A percentile compares a stretch with the other conserved stretches of the same genome.
Evolutionary conservation across 2,888 invertebrate genomes (phyloP).

Genomic region (Drosophila gaucha): DNA sequence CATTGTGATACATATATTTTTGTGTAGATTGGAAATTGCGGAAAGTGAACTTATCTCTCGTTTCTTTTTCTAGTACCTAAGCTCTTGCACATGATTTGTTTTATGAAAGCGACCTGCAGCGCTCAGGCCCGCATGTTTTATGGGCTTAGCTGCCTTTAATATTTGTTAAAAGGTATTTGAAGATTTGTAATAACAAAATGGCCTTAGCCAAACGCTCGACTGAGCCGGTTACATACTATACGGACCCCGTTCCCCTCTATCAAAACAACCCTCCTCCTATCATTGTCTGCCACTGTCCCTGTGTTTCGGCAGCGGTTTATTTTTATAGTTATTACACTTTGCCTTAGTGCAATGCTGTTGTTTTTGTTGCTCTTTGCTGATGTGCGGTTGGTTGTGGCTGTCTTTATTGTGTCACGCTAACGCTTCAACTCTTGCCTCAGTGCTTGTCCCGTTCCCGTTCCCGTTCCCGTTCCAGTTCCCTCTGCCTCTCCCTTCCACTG

Average conservation of each 20-base stretch:
- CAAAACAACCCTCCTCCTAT: neutral
- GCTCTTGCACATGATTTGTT: slow-evolving; percentile 3
- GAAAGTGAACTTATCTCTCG: neutral
- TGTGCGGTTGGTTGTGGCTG: slow-evolving; percentile 39
- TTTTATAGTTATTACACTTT: slow-evolving; percentile 77
- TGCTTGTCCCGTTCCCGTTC: neutral
- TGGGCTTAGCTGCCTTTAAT: slow-evolving; percentile 2
- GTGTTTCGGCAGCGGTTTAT: slow-evolving; percentile 58
- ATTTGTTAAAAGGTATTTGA: slow-evolving; percentile 43
- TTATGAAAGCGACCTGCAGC: neutral
- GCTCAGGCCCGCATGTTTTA: neutral
- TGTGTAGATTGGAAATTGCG: too few species aligned
- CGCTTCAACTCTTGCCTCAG: slow-evolving; percentile 64
- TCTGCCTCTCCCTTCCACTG: neutral
- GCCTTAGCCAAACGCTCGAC: slow-evolving; percentile 24
- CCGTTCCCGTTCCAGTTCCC: too few species aligned
- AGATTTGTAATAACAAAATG: slow-evolving; percentile 77
- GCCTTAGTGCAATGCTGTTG: slow-evolving; percentile 49
- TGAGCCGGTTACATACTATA: too few species aligned
- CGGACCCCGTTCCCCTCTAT: neutral
- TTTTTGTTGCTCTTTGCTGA: slow-evolving; percentile 15
- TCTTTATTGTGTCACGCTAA: slow-evolving; percentile 72
- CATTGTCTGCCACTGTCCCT: slow-evolving; percentile 25
- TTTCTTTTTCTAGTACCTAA: neutral
- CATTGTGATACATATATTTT: too few species aligned